Conservation (phyloP, 2,888 invertebrate species). For the Athrips mouffetella region DNA sequence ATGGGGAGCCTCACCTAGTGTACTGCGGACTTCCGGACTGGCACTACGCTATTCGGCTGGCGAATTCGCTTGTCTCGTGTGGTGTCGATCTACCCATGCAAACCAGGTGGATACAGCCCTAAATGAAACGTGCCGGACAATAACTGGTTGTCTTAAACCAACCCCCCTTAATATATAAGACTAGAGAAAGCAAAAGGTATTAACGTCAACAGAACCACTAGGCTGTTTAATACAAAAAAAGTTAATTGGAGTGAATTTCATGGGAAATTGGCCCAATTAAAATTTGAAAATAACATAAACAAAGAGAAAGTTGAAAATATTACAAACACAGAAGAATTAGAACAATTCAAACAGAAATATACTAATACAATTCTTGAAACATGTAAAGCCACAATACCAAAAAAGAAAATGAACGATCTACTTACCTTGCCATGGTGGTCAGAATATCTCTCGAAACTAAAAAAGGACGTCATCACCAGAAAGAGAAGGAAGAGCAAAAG, state of each 20-base stretch:
- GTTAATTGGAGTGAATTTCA: slow-evolving; percentile 18
- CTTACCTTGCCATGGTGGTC: slow-evolving; percentile 1
- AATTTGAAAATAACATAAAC: not conserved
- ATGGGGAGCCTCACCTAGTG: no score
- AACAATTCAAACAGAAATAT: not conserved
- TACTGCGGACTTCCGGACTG: no score
- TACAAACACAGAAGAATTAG: not conserved
- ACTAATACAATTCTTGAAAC: not conserved
- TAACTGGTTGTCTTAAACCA: no score
- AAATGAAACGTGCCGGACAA: no score
- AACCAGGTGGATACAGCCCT: no score
- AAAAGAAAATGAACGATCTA: not conserved
- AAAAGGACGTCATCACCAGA: not conserved
- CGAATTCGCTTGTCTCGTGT: no score
- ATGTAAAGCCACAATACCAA: not conserved
- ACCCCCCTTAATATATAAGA: no score
- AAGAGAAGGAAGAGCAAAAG: not conserved
- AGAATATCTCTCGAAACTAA: not conserved
- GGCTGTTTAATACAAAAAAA: slow-evolving; percentile 18
- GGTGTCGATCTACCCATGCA: no score
- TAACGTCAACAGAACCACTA: slow-evolving; percentile 13
- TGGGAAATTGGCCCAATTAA: slow-evolving; percentile 2
- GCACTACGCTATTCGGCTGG: no score
- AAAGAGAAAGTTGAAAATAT: not conserved
- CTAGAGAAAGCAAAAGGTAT: slow-evolving; percentile 12